phyloP scores from a whole-genome alignment of 2,113 vertebrate species.

The Corythornis vintsioides region DNA sequence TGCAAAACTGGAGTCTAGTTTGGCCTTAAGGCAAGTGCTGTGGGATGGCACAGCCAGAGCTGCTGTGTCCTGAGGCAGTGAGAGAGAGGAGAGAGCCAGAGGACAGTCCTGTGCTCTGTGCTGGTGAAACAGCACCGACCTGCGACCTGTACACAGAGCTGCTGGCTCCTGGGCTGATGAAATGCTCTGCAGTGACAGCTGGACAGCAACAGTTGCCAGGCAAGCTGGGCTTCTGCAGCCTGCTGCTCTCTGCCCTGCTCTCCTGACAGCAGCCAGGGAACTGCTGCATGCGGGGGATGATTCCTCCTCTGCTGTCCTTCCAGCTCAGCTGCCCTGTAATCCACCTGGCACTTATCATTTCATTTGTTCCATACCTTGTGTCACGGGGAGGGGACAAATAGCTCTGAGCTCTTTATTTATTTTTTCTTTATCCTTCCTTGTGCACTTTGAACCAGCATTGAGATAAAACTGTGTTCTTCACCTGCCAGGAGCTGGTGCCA shows the following conservation, averaged over 20 bases:
- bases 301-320: not conserved
- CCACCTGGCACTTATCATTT: not conserved
- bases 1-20: not conserved
- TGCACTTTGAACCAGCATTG: not conserved
- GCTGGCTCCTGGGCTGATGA: not conserved
- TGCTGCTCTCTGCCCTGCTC: not conserved
- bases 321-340: not conserved
- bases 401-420: not conserved
- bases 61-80: not conserved
- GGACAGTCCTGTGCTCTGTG: not conserved
- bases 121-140: not conserved
- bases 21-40: not conserved
- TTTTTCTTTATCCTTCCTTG: no score
- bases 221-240: not conserved
- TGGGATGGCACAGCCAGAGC: not conserved
- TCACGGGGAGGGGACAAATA: not conserved
- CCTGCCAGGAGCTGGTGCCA: not conserved
- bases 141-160: not conserved
- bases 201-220: conserved; percentile 25
- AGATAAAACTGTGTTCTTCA: not conserved
- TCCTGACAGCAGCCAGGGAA: not conserved
- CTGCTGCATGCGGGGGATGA: not conserved
- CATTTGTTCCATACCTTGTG: not conserved
- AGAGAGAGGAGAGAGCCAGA: rapidly evolving
- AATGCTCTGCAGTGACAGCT: not conserved